Conservation (phyloP, 2,797 vertebrate genomes). For the Buceros bicornis region DNA sequence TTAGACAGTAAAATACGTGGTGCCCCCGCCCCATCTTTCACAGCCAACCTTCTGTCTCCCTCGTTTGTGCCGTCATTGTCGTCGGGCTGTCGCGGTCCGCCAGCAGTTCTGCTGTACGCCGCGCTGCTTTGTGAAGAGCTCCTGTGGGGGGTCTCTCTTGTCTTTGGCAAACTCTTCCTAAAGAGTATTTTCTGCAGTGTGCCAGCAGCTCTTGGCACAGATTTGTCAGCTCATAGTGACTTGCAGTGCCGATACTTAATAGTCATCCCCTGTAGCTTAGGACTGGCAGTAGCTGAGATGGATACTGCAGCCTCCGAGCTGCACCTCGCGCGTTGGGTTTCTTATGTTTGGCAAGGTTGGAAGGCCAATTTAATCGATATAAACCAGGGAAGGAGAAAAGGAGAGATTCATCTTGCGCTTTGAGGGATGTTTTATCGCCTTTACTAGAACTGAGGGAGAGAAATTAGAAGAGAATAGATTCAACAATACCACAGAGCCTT, state of each 20-base stretch:
- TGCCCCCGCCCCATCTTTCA: not conserved
- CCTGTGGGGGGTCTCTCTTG: conserved; percentile 39
- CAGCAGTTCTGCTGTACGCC: conserved; percentile 26
- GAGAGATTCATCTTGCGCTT: not conserved
- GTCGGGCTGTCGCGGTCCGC: not conserved
- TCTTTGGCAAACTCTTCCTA: conserved; percentile 50
- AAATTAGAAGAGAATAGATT: not conserved
- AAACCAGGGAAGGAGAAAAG: not conserved
- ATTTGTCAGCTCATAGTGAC: conserved; percentile 28
- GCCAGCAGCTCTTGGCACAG: conserved; percentile 55
- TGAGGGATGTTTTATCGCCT: not conserved
- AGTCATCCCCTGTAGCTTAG: conserved; percentile 64
- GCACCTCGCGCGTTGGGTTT: not conserved
- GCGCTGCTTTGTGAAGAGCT: not conserved
- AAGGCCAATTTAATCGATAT: conserved; percentile 11
- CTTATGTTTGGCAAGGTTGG: not conserved
- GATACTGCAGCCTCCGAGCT: conserved; percentile 10
- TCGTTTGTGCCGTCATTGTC: not conserved
- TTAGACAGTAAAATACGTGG: not conserved
- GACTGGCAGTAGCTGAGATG: conserved; percentile 30
- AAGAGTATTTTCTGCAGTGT: conserved; percentile 37
- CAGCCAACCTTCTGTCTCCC: not conserved
- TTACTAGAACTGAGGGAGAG: not conserved
- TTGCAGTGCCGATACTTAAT: conserved; percentile 67
- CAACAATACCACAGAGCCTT: not conserved